Evolutionary conservation across 2,113 vertebrate genomes (phyloP).

Genomic region (Aspidoscelis tigris): DNA sequence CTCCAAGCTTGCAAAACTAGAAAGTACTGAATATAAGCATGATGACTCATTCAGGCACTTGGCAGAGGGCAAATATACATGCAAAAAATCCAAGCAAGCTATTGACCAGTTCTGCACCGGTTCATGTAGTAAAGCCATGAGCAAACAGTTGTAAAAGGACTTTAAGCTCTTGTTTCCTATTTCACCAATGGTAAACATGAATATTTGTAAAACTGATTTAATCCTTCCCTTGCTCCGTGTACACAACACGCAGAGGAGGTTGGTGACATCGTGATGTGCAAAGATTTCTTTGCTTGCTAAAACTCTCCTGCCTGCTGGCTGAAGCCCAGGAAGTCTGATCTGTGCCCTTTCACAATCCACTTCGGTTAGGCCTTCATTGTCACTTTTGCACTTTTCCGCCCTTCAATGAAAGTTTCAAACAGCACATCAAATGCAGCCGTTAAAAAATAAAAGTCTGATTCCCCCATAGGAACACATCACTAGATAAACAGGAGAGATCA

Average conservation of each 20-base stretch:
- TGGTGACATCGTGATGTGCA: slow-evolving; percentile 27
- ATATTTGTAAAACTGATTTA: slow-evolving; percentile 48
- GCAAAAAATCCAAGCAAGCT: slow-evolving; percentile 32
- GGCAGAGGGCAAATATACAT: slow-evolving; percentile 19
- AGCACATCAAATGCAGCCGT: neutral
- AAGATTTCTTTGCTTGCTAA: slow-evolving; percentile 57
- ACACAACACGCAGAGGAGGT: slow-evolving; percentile 42
- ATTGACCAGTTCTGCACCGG: slow-evolving; percentile 23
- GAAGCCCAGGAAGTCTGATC: slow-evolving; percentile 42
- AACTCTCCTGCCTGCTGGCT: slow-evolving; percentile 42
- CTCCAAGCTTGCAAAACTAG: slow-evolving; percentile 57
- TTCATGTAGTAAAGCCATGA: slow-evolving; percentile 29
- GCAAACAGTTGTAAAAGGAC: slow-evolving; percentile 32
- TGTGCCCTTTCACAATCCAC: slow-evolving; percentile 38
- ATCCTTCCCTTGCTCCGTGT: slow-evolving; percentile 46
- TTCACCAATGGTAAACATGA: slow-evolving; percentile 33
- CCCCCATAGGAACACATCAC: no score
- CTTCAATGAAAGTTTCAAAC: slow-evolving; percentile 1
- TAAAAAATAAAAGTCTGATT: neutral
- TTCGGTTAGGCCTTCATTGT: slow-evolving; percentile 41
- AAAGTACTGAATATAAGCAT: slow-evolving; percentile 48
- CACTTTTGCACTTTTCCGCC: neutral
- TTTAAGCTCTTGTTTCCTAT: slow-evolving; percentile 38
- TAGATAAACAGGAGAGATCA: neutral
- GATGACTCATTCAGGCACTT: slow-evolving; percentile 64